phyloP scores from a whole-genome alignment of 2,113 vertebrate genomes.

The Haemorhous mexicanus region DNA sequence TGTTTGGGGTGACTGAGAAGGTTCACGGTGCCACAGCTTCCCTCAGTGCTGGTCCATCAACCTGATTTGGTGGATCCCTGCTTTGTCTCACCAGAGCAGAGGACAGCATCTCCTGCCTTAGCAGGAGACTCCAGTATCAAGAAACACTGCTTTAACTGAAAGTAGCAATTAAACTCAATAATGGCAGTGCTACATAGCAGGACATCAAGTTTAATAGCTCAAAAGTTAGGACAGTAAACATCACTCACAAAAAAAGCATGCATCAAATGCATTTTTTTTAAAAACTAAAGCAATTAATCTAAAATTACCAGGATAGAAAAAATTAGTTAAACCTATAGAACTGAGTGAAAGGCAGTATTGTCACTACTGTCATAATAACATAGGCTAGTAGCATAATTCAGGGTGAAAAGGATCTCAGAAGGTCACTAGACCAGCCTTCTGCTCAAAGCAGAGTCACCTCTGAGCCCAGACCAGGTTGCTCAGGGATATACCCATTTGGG shows the following conservation, averaged over 20 bases:
- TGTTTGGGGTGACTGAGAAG: neutral
- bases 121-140: neutral
- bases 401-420: neutral
- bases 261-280: neutral
- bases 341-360: neutral
- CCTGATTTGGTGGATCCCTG: neutral
- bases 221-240: neutral
- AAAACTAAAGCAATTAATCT: constrained; percentile 1
- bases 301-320: neutral
- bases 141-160: neutral
- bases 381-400: neutral
- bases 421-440: neutral
- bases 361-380: neutral
- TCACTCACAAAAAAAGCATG: neutral
- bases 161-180: neutral
- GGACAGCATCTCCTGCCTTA: neutral
- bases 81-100: neutral
- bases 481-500: neutral
- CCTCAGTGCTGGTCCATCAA: neutral
- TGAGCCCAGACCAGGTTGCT: neutral
- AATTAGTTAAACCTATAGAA: neutral
- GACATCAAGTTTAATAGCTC: neutral
- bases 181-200: neutral
- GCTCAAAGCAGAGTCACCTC: neutral
- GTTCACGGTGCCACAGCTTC: neutral